These are phyloP conservation scores for Urosaurus nigricauda DNA, from an alignment of 2,797 vertebrate genomes.

Conservation along the genomic window DNA sequence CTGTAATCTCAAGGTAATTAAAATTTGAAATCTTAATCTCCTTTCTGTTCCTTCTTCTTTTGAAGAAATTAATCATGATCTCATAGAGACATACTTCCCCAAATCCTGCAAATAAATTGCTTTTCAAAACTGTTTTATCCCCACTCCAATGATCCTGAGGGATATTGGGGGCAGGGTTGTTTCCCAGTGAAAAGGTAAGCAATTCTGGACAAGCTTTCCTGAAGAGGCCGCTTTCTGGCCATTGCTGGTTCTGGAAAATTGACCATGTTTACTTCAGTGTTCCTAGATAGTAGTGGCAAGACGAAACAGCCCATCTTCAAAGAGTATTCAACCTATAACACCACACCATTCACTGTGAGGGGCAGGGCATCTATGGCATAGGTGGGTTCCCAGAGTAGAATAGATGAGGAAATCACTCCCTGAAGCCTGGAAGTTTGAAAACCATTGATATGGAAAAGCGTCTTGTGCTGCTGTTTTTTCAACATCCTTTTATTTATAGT, in stretches of 20 bases:
- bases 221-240: not conserved
- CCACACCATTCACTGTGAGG: not conserved
- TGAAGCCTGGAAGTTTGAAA: not conserved
- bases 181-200: not conserved
- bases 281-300: too few relatives aligned
- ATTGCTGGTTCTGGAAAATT: not conserved
- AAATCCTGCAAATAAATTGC: rapidly evolving
- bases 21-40: not conserved
- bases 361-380: too few relatives aligned
- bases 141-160: not conserved
- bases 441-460: not conserved
- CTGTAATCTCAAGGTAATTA: not conserved
- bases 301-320: not conserved
- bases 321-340: not conserved
- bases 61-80: rapidly evolving
- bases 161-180: not conserved
- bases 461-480: not conserved
- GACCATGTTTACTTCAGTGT: not conserved
- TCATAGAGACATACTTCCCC: not conserved
- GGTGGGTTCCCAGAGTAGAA: not conserved
- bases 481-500: too few relatives aligned
- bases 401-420: not conserved
- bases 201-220: not conserved
- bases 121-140: not conserved
- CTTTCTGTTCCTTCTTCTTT: conserved; percentile 49